phyloP scores from a whole-genome alignment of 2,797 vertebrate species.

The Danio tinwini region DNA sequence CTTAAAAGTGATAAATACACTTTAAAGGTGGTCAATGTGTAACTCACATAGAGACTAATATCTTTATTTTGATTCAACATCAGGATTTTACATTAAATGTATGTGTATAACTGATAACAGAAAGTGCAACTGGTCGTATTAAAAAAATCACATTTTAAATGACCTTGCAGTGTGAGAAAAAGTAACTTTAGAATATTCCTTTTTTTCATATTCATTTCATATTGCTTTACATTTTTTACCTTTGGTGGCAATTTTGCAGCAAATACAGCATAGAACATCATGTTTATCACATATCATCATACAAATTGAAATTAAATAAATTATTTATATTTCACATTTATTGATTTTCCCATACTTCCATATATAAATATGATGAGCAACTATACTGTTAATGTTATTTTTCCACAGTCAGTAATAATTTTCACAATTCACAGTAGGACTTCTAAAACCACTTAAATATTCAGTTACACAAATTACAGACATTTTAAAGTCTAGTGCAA shows the following conservation, averaged over 20 bases:
- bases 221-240: not conserved
- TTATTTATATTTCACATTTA: too few relatives aligned
- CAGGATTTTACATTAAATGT: not conserved
- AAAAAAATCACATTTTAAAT: not conserved
- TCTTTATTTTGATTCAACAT: not conserved
- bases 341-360: too few relatives aligned
- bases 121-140: not conserved
- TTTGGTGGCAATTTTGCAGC: not conserved
- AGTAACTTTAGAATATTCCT: not conserved
- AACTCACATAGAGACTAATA: not conserved
- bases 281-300: too few relatives aligned
- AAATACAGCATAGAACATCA: not conserved
- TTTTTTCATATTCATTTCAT: not conserved
- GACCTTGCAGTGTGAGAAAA: not conserved
- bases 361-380: not conserved
- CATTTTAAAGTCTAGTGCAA: not conserved
- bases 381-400: not conserved
- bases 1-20: not conserved
- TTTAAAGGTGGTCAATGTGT: not conserved
- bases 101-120: not conserved
- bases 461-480: not conserved
- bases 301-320: too few relatives aligned
- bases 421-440: not conserved
- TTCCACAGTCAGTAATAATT: not conserved
- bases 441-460: not conserved